Evolutionary conservation across 2,888 invertebrate genomes (phyloP), one percentile per base, ranked within the genome.

Genomic region (Kuschelorhynchus macadamiae): DNA sequence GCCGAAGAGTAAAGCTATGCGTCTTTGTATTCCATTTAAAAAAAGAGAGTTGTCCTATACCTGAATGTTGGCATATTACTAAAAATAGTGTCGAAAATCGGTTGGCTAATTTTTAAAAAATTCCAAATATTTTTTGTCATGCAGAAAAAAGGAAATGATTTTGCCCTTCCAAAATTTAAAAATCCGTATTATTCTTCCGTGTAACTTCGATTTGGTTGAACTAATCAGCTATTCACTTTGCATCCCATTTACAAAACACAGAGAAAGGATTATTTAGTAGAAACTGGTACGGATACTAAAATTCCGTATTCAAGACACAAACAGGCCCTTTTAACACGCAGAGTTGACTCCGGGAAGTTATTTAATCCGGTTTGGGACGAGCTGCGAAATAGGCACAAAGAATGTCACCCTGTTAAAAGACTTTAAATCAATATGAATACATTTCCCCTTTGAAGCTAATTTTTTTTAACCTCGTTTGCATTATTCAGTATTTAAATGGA

Each of bases 221-320:
- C 63, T 47, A 53, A 67, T 67, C 60, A 67, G 41, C 60, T 25
- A 67, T 67, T 67, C 66, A 9, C 55, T 60, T 46, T 59, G 60
- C 60, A 67, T 67, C 60, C 52, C 21, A 66, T 66, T 52, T 50
- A 36, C 60, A 67, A 67, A 67, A 65, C 50, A 67, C 55, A 53
- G 20, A 60, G 60, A 67, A 60, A 60, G 66, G 66, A 67, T 67
- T 67, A 67, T 67, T 67, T 67, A 55, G 41, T 47, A 42, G 57
- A 52, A 65, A 57, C 39, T 47, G 61, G 61, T 60, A 60, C 18
- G 60, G 42, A 36, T 56, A 18, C 60, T 46, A 16, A 47, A 56
- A 56, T 62, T 62, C 50, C 41, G 62, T 62, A 62, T 67, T 67
- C 62, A 46, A 42, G 56, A 57, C 67, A 67, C 67, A 61, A 50